Evolutionary conservation across 2,888 invertebrate genomes (phyloP), one percentile per base, ranked within the genome.

Genomic region (Lysandra bellargus): DNA sequence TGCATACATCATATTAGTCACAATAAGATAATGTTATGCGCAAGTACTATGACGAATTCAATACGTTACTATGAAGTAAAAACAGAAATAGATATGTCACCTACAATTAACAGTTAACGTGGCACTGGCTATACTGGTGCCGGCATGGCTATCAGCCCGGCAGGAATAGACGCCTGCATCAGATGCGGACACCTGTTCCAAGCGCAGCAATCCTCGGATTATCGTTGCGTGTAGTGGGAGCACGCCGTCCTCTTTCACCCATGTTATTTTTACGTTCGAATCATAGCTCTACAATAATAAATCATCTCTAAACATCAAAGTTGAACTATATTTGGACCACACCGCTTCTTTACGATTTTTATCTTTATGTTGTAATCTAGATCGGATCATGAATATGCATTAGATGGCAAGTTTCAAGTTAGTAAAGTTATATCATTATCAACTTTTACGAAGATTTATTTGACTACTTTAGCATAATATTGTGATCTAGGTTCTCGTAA

Each of bases 161-260:
- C 98, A 98, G 85, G 98, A 97, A 93, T 98, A 99, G 85, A 97
- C 95, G 79, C 98, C 99, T 87, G 98, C 98, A 90, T 99, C 99
- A 82, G 95, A 96, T 30, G 97, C 96, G 84, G 97, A 97, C 82
- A 98, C 98, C 88, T 97, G 96, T 87, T 97, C 97, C 85, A 99
- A 96, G 84, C 97, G 95, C 85, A 98, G 89, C 86, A 91, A 86
- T 83, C 94, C 94, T 80, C 93, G 90, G 81, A 90, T 88, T 85
- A 92, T 88, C 83, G 91, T 89, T 64, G 94, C 92, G 84, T 92
- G 88, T 73, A 88, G 88, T 82, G 94, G 94, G 84, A 94, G 86
- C 80, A 89, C 86, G 80, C 93, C 92, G 83, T 93, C 92, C 83
- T 94, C 93, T 86, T 92, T 94, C 82, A 91, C 90, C 94, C 94